These are phyloP conservation scores for Tauraco hartlaubi DNA, from an alignment of 2,797 vertebrate genomes.

Conservation along the genomic window DNA sequence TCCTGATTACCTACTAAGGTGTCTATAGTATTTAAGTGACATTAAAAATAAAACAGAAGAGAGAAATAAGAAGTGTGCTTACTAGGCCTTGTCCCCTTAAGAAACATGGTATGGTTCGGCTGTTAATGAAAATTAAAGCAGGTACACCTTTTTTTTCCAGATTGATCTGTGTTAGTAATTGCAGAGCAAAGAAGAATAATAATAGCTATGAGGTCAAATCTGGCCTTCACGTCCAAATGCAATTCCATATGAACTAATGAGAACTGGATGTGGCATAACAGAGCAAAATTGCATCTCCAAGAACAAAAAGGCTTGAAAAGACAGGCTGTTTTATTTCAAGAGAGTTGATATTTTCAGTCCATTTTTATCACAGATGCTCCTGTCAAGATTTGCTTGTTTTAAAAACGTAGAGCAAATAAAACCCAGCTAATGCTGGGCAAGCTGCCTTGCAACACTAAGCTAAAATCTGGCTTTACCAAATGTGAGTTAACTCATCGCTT, in stretches of 20 bases:
- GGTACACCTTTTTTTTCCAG: background rate
- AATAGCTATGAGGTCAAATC: background rate
- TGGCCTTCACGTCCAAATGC: background rate
- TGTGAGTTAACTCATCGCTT: background rate
- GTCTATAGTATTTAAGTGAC: conserved; percentile 10
- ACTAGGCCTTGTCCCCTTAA: background rate
- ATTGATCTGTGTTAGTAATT: background rate
- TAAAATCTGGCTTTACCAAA: background rate
- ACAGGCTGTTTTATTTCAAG: background rate
- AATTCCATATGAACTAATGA: background rate
- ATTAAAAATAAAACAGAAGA: conserved; percentile 11
- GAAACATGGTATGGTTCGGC: background rate
- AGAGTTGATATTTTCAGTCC: background rate
- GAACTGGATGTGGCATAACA: background rate
- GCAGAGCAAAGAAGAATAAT: background rate
- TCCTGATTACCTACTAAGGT: conserved; percentile 42
- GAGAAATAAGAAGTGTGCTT: background rate
- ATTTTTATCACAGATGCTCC: conserved; percentile 35
- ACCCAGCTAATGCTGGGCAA: background rate
- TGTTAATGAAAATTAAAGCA: background rate
- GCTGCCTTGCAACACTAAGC: background rate
- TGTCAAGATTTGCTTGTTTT: conserved; percentile 9
- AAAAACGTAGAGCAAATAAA: background rate
- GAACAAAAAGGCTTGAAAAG: conserved; percentile 31
- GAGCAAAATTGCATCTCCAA: background rate